Conservation (phyloP, 64 coral and sea anemone genomes). For the Dendronephthya gigantea region DNA sequence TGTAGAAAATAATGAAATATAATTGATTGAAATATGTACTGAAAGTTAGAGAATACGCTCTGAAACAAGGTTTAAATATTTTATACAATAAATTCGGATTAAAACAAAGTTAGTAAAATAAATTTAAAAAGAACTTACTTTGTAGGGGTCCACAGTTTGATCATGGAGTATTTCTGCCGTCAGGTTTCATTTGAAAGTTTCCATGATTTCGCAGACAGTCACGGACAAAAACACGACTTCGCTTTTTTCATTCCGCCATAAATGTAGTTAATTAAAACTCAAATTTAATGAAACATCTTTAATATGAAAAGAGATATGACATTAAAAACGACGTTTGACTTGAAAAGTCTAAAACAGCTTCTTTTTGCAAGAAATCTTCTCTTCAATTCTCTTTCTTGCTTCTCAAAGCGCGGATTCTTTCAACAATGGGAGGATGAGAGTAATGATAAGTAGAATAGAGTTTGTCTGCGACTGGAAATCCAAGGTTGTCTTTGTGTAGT, state of each 20-base stretch:
- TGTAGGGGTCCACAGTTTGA: too few relatives aligned
- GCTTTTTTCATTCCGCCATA: too few relatives aligned
- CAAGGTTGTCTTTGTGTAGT: constrained; percentile 86
- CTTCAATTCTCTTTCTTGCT: constrained; percentile 18
- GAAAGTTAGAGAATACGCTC: too few relatives aligned
- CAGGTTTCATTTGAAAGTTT: too few relatives aligned
- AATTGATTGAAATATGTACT: too few relatives aligned
- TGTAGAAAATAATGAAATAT: background rate
- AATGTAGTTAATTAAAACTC: too few relatives aligned
- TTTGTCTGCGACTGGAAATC: constrained; percentile 90
- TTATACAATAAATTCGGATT: background rate
- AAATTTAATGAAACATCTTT: too few relatives aligned
- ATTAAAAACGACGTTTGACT: too few relatives aligned
- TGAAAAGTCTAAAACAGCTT: background rate
- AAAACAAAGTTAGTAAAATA: background rate
- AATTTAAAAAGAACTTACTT: background rate
- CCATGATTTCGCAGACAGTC: too few relatives aligned
- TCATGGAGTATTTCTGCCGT: too few relatives aligned
- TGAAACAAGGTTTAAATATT: background rate
- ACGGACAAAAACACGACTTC: too few relatives aligned
- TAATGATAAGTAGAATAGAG: constrained; percentile 85
- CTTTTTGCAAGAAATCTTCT: background rate
- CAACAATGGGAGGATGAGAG: constrained; percentile 80
- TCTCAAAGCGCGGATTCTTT: constrained; percentile 68
- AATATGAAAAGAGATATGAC: too few relatives aligned